Evolutionary conservation across 2,888 invertebrate genomes (phyloP), one percentile per base, ranked within the genome.

Genomic region (Polyploca ridens): DNA sequence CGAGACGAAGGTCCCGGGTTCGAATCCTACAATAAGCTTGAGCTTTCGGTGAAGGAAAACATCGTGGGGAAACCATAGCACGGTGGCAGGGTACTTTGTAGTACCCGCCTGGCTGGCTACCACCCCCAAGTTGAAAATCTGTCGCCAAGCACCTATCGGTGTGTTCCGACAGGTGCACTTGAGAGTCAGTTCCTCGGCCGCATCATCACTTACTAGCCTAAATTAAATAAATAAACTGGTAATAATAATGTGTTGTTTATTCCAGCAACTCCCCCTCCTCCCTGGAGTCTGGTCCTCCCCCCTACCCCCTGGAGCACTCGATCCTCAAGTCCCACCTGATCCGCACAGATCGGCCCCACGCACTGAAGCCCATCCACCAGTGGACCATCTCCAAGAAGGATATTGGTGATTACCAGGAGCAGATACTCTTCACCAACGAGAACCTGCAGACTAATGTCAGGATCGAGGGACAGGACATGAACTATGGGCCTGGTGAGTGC

Each of bases 341-440:
- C 10, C 79, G 91, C 0, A 69, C 83, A 3, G 88, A 88, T 13
- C 69, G 87, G 2, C 79, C 82, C 0, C 79, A 83, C 0, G 74
- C 82, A 0, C 72, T 87, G 44, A 89, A 90, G 58, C 87, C 89
- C 0, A 73, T 90, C 33, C 91, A 92, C 16, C 94, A 94, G 62
- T 94, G 94, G 94, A 94, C 94, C 0, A 94, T 94, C 64, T 91
- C 91, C 0, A 94, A 93, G 82, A 91, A 93, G 68, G 91, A 93
- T 64, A 86, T 89, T 0, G 92, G 92, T 0, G 91, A 91, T 41
- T 91, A 89, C 49, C 90, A 91, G 0, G 92, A 94, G 64, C 91
- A 94, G 71, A 88, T 93, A n/a, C 73, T 94, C 44, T 94, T 93
- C 69, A 94, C 94, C 0, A 94, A 94, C 63, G 94, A 94, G 62